phyloP scores from a whole-genome alignment of 2,113 vertebrate species.

The Lophura nycthemera region DNA sequence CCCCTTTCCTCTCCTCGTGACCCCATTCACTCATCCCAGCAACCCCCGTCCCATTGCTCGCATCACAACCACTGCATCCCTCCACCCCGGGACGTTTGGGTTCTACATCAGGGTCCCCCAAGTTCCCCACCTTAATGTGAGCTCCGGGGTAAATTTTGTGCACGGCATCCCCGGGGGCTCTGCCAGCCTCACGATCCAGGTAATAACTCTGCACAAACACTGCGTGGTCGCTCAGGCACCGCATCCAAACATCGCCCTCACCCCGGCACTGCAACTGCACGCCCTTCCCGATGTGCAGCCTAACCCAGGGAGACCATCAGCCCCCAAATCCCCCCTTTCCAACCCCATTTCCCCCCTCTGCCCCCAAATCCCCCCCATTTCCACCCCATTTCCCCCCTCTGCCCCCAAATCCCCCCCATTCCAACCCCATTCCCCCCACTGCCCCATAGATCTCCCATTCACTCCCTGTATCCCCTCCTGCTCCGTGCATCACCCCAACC shows the following conservation, averaged over 20 bases:
- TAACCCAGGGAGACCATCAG: background rate
- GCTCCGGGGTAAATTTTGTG: conserved; percentile 86
- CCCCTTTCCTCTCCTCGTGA: background rate
- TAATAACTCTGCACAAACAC: conserved; percentile 86
- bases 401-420: too few species aligned
- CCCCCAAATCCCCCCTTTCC: background rate
- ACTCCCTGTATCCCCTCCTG: too few species aligned
- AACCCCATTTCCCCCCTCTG: background rate
- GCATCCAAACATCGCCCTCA: conserved; percentile 84
- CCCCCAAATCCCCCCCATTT: background rate
- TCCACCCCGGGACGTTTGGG: too few species aligned
- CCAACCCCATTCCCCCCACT: too few species aligned
- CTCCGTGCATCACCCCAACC: too few species aligned
- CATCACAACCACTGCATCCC: too few species aligned
- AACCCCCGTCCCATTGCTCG: background rate
- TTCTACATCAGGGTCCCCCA: background rate
- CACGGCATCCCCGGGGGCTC: conserved; percentile 84
- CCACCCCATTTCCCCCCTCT: background rate
- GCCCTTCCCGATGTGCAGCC: conserved; percentile 81
- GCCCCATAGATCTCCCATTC: too few species aligned
- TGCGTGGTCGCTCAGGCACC: conserved; percentile 82
- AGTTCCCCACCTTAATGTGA: conserved; percentile 78
- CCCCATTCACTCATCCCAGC: rapidly evolving
- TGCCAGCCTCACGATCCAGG: conserved; percentile 82
- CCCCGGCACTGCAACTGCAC: conserved; percentile 82